Conservation (phyloP, 2,113 vertebrate genomes). For the Urocynchramus pylzowi region DNA sequence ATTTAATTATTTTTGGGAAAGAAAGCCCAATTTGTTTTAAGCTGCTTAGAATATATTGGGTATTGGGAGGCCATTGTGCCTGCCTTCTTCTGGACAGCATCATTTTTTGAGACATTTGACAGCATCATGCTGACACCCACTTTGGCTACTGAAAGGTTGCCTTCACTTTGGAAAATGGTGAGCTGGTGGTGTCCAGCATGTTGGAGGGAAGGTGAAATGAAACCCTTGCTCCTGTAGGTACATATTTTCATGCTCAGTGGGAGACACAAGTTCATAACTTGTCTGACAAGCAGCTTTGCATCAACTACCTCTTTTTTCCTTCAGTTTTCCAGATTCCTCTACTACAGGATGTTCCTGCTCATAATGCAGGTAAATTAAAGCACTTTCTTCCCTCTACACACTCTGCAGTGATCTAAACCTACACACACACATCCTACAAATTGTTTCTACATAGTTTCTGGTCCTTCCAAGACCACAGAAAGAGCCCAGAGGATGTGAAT, state of each 20-base stretch:
- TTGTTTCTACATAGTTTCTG: background rate
- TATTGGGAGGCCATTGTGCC: background rate
- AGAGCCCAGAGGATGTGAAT: background rate
- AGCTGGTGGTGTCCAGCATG: background rate
- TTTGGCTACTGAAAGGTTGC: background rate
- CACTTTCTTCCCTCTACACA: background rate
- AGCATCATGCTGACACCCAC: background rate
- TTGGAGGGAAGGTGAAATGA: background rate
- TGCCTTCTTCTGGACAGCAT: background rate
- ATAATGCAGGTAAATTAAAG: background rate
- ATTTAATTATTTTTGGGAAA: background rate
- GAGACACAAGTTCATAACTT: background rate
- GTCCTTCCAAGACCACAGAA: background rate
- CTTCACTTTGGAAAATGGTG: background rate
- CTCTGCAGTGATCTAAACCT: background rate
- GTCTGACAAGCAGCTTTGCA: background rate
- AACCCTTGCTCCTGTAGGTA: background rate
- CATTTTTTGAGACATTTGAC: background rate
- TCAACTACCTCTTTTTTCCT: background rate
- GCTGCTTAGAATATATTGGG: background rate
- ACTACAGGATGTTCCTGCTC: background rate
- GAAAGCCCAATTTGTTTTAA: background rate
- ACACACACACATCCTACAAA: background rate
- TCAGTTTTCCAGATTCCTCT: background rate
- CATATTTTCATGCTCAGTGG: background rate